Evolutionary conservation across 2,797 vertebrate genomes (phyloP), one percentile per base, ranked within the genome.

Genomic region (Poeciliopsis turneri): DNA sequence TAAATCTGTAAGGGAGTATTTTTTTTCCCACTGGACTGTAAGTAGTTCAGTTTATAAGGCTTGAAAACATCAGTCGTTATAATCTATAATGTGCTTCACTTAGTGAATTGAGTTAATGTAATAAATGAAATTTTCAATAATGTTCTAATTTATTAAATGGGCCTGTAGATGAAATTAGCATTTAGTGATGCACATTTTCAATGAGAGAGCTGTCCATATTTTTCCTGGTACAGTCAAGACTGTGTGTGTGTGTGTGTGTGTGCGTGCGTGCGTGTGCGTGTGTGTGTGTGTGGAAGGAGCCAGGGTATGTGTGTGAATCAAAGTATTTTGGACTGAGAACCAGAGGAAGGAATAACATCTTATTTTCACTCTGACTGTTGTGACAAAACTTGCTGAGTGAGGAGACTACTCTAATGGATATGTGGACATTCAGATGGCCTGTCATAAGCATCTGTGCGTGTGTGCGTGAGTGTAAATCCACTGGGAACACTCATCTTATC

Each of bases 321-420:
- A 15, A 49, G 76, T 70, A 57, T 46, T 43, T 41, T 81, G 36
- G 41, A 68, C 68, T 70, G 80, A 75, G 53, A 66, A 78, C 59
- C 64, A 79, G 72, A 79, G 78, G 46, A 84, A 81, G 81, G 70
- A 79, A 90, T 87, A 90, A 80, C 77, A 90, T 94, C 82, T 92
- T 89, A 84, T 90, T 90, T 93, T 88, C 81, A 80, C 82, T 86
- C 61, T 73, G 85, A 90, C 86, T 86, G 83, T 91, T 90, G 85
- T n/a, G 59, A 87, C 82, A 88, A 93, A 93, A 94, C 82, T 85
- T 94, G 92, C 94, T 94, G 92, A 94, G 90, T 92, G 84, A 86
- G 92, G 83, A 82, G 39, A 46, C 81, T 82, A 13, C 80, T 80
- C 85, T 92, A 94, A 94, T 95, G 88, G 91, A 92, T 92, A 86